Evolutionary conservation across 2,113 vertebrate species (phyloP), one percentile per base, ranked within the genome.

Genomic region (Rissa tridactyla): DNA sequence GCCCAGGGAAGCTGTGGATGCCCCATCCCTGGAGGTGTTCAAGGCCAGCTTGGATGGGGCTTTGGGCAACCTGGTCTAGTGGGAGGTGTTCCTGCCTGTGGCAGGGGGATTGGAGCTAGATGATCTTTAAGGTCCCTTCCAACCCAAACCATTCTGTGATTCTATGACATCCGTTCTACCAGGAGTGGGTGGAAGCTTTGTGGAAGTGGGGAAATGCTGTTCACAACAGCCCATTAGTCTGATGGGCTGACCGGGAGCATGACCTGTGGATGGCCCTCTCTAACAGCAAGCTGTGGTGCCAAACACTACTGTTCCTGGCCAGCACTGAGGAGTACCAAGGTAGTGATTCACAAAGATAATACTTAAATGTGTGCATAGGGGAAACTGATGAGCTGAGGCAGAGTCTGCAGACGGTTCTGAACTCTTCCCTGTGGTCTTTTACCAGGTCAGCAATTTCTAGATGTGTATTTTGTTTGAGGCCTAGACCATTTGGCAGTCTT

Each of bases 361-460:
- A 15, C 23, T 69, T 30, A 32, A 47, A 30, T 55, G 44, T 16
- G 13, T 58, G 30, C 21, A 5, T 1, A 27, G 27, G 19, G 51
- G 46, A 91, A 77, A 62, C 46, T 72, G 75, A 58, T 62, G 76
- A 92, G 47, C 55, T 51, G n/a, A 71, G 14, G 26, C 47, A 75
- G 58, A 36, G 55, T 10, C 72, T 68, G 65, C 27, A 58, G 34
- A 73, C 2, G 0, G 51, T 60, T 32, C 62, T 91, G 42, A 94
- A 73, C 75, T 69, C 66, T 57, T 77, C 83, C 71, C 55, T 71
- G 32, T 1, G 6, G 79, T 72, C 85, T 88, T 90, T 86, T 93
- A 94, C n/a, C 46, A 71, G 90, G 60, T 92, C 92, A 88, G 85
- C 68, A 88, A 30, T 94, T 90, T 96, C 60, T 92, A 78, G 88